phyloP scores from a whole-genome alignment of 2,797 vertebrate species.

The Silurus aristotelis region DNA sequence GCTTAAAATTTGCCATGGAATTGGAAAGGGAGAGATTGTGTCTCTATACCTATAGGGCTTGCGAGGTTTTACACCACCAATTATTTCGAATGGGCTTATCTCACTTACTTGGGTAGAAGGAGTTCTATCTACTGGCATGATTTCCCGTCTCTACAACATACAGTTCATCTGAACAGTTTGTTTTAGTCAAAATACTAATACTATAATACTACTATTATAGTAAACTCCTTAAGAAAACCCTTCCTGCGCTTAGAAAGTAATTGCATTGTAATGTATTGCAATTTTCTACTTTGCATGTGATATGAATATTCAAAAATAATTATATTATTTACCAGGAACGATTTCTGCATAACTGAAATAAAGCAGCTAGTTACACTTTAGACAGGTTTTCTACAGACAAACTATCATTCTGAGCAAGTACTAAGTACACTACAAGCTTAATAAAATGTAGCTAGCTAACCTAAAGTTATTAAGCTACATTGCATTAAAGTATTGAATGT shows the following conservation, averaged over 20 bases:
- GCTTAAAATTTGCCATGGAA: background rate
- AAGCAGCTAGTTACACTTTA: background rate
- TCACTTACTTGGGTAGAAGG: background rate
- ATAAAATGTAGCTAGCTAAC: background rate
- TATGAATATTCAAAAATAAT: background rate
- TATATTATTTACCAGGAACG: background rate
- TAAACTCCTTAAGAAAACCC: background rate
- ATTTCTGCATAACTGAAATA: background rate
- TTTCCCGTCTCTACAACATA: background rate
- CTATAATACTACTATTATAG: no score
- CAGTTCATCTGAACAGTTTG: background rate
- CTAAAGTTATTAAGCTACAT: background rate
- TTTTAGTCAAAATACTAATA: background rate
- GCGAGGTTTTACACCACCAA: background rate
- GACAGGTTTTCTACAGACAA: background rate
- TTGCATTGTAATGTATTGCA: background rate
- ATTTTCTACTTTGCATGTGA: background rate
- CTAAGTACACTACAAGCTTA: background rate
- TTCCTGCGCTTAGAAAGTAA: no score
- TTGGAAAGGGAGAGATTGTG: background rate
- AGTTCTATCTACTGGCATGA: background rate
- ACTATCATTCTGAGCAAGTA: background rate
- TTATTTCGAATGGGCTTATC: background rate
- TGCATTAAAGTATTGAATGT: background rate
- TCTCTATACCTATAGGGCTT: background rate